phyloP scores from a whole-genome alignment of 2,797 vertebrate genomes.

The Nannoperca australis region DNA sequence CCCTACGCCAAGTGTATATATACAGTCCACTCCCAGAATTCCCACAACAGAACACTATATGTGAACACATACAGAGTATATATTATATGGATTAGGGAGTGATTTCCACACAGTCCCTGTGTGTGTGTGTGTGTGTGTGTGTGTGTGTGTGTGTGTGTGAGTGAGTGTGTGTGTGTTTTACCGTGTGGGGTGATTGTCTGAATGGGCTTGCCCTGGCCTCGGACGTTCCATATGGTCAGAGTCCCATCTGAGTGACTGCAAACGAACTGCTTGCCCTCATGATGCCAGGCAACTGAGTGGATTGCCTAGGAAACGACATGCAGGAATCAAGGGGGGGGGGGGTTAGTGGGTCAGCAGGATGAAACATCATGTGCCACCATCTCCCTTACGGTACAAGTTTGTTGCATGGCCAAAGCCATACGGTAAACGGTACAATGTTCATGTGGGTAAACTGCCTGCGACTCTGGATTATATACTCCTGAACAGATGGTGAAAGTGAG shows the following conservation, averaged over 20 bases:
- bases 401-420: slow-evolving; percentile 33
- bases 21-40: not conserved
- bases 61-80: not conserved
- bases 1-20: not conserved
- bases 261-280: slow-evolving; percentile 98
- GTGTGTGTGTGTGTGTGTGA: too few species aligned
- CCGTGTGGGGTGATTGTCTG: slow-evolving; percentile 99
- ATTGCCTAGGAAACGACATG: slow-evolving; percentile 89
- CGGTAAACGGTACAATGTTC: slow-evolving; percentile 4
- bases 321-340: slow-evolving; percentile 36
- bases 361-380: slow-evolving; percentile 54
- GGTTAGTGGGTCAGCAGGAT: slow-evolving; percentile 41
- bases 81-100: not conserved
- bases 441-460: slow-evolving; percentile 36
- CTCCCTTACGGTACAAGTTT: slow-evolving; percentile 28
- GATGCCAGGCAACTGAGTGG: slow-evolving; percentile 98
- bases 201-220: slow-evolving; percentile 92
- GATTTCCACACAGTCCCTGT: not conserved
- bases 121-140: slow-evolving; percentile 10
- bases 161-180: slow-evolving; percentile 85
- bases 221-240: slow-evolving; percentile 98
- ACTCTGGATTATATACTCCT: slow-evolving; percentile 21
- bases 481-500: slow-evolving; percentile 60
- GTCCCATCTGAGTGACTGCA: slow-evolving; percentile 99
- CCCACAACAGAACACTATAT: not conserved